Percentiles rank a stretch among this genome's conserved stretches.
phyloP scores from a whole-genome alignment of 2,888 invertebrate genomes.

The Dicyrtomina minuta region DNA sequence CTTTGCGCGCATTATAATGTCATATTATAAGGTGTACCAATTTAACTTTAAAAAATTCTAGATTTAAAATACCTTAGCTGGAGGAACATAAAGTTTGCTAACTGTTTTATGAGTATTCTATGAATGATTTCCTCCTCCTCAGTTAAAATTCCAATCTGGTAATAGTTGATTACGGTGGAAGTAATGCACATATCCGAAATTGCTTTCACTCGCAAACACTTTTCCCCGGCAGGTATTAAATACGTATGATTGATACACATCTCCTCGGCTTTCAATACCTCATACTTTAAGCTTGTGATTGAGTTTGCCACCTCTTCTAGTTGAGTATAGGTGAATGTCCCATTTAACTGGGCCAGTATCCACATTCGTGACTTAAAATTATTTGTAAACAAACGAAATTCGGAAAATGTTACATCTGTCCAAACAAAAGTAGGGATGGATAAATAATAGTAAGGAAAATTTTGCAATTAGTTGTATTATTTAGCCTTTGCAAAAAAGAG shows the following conservation, averaged over 20 bases:
- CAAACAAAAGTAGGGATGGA: too few relatives aligned
- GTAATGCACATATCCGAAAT: not conserved
- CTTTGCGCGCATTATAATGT: too few relatives aligned
- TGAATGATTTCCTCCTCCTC: not conserved
- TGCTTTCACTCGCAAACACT: not conserved
- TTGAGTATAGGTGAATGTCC: not conserved
- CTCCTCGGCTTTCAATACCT: not conserved
- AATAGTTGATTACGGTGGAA: not conserved
- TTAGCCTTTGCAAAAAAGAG: too few relatives aligned
- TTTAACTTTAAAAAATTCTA: too few relatives aligned
- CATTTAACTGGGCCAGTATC: not conserved
- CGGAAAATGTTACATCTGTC: not conserved
- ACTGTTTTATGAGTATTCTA: not conserved
- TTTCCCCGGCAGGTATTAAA: not conserved
- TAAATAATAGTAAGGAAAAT: too few relatives aligned
- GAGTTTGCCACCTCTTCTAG: not conserved
- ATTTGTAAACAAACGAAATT: not conserved
- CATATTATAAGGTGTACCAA: too few relatives aligned
- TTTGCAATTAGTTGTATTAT: too few relatives aligned
- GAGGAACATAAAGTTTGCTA: not conserved
- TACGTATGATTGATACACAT: not conserved
- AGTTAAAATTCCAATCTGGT: not conserved
- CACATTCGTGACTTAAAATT: slow-evolving; percentile 2
- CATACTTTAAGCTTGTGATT: not conserved
- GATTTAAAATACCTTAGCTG: not conserved